Evolutionary conservation across 2,113 vertebrate species (phyloP).

Genomic region (Melanocharis versteri): DNA sequence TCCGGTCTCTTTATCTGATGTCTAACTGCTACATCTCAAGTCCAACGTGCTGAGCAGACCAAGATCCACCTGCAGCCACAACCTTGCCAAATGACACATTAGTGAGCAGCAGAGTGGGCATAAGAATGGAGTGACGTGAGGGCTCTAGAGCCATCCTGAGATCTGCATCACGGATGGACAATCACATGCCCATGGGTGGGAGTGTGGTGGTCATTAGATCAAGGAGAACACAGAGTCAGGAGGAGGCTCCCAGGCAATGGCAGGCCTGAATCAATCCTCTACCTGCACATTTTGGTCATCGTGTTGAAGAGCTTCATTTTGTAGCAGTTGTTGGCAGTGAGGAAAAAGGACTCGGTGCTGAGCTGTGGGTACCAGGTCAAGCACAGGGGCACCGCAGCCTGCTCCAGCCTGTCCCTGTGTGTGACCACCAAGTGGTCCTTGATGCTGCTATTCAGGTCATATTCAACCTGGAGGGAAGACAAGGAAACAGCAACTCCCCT

Average conservation of each 20-base stretch:
- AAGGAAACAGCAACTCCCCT: not conserved
- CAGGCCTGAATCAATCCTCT: not conserved
- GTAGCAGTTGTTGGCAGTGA: conserved; percentile 81
- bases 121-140: not conserved
- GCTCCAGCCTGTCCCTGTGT: conserved; percentile 78
- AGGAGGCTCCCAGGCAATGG: not conserved
- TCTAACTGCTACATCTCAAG: not conserved
- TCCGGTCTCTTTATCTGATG: not conserved
- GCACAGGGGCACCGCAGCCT: conserved; percentile 79
- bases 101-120: not conserved
- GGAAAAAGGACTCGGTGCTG: conserved; percentile 82
- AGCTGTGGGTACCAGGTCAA: conserved; percentile 90
- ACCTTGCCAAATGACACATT: not conserved
- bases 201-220: not conserved
- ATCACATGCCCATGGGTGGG: not conserved
- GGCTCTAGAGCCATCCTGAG: not conserved
- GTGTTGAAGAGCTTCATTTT: conserved; percentile 91
- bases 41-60: rapidly evolving
- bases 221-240: not conserved
- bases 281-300: conserved; percentile 92
- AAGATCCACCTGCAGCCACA: not conserved
- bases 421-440: conserved; percentile 75
- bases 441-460: conserved; percentile 78
- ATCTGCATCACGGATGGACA: not conserved
- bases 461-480: conserved; percentile 82